phyloP scores from a whole-genome alignment of 1,140 invertebrate species.

The Conus betulinus region DNA sequence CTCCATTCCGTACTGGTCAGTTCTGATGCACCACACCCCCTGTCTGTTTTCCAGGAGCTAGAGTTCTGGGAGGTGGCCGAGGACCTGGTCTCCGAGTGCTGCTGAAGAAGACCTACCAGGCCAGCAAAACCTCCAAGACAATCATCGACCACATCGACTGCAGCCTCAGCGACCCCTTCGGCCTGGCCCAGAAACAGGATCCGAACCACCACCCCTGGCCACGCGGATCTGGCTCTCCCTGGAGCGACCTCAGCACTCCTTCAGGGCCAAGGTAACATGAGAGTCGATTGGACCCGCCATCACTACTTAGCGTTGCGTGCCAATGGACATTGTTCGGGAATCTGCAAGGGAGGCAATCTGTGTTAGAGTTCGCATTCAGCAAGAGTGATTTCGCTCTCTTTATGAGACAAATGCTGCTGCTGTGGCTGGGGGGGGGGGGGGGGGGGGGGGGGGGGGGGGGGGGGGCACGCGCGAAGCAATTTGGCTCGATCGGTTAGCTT shows the following conservation, averaged over 20 bases:
- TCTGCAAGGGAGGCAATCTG: no score
- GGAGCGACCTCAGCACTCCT: conserved; percentile 31
- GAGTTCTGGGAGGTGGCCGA: conserved; percentile 36
- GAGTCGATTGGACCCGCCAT: no score
- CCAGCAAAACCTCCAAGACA: conserved; percentile 25
- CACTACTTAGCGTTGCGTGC: no score
- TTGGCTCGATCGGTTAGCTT: no score
- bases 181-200: conserved; percentile 20
- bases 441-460: no score
- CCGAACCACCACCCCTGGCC: background rate
- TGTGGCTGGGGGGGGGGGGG: no score
- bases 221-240: conserved; percentile 32
- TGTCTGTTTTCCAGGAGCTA: conserved; percentile 9
- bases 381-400: no score
- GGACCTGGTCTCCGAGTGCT: conserved; percentile 33
- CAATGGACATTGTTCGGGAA: no score
- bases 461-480: no score
- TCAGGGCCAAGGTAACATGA: conserved; percentile 25
- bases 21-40: no score
- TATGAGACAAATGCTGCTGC: no score
- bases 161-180: conserved; percentile 29
- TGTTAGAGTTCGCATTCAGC: no score
- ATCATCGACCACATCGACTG: conserved; percentile 39
- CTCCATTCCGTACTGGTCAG: background rate
- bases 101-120: conserved; percentile 40